phyloP scores from a whole-genome alignment of 2,797 vertebrate genomes.

The Micropoecilia bifurca region DNA sequence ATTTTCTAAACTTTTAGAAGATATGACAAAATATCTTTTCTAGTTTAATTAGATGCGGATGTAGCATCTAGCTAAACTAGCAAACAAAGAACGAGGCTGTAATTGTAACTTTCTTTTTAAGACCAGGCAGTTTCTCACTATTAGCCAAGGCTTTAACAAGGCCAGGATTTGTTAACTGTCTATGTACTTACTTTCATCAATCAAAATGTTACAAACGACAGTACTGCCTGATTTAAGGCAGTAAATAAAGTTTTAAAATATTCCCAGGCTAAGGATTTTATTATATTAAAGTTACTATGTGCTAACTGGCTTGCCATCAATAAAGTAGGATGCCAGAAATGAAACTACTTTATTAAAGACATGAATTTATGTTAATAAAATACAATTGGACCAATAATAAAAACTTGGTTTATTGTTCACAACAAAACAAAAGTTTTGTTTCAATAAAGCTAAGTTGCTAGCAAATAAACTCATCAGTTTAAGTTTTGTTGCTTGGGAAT shows the following conservation, averaged over 20 bases:
- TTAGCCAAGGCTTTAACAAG: not conserved
- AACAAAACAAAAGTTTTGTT: not conserved
- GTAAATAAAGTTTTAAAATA: not conserved
- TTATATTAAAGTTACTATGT: not conserved
- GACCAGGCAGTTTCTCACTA: not conserved
- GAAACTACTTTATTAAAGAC: not conserved
- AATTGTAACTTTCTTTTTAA: constrained; percentile 25
- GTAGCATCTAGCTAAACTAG: no score
- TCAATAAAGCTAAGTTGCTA: not conserved
- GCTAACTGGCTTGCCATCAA: not conserved
- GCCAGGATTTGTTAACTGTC: not conserved
- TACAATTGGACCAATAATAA: not conserved
- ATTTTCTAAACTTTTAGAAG: no score
- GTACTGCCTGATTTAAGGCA: not conserved
- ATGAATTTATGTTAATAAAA: not conserved
- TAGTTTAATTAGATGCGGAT: no score
- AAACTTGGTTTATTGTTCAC: not conserved
- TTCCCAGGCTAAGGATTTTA: not conserved
- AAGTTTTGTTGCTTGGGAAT: not conserved
- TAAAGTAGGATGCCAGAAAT: not conserved
- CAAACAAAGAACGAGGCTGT: not conserved
- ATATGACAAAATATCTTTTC: no score
- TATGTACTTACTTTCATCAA: not conserved
- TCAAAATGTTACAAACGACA: not conserved
- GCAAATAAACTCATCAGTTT: not conserved